These are phyloP conservation scores for Helogale parvula DNA, from an alignment of 2,113 vertebrate species.

Conservation along the genomic window DNA sequence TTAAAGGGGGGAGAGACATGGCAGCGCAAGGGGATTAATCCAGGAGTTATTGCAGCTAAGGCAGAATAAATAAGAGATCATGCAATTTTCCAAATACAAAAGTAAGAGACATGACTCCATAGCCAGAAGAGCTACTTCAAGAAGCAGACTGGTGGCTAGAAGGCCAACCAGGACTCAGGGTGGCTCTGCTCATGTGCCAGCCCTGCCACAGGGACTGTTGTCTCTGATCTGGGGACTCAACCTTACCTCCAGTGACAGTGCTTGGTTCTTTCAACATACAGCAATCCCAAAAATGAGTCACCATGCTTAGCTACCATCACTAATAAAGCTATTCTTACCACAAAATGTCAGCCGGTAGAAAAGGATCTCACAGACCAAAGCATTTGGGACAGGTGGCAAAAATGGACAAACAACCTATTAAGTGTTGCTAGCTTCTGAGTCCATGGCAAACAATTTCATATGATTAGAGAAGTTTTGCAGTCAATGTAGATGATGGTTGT, in stretches of 20 bases:
- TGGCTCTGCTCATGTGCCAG: fast-evolving
- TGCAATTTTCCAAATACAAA: background rate
- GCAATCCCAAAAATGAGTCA: background rate
- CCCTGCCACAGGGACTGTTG: background rate
- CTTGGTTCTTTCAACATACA: background rate
- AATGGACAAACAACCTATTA: background rate
- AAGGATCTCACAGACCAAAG: background rate
- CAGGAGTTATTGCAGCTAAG: background rate
- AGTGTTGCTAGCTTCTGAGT: background rate
- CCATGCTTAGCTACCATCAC: background rate
- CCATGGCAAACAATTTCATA: background rate
- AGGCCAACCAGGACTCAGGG: background rate
- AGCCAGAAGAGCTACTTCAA: background rate
- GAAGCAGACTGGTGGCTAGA: background rate
- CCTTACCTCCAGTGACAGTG: background rate
- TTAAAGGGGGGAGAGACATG: background rate
- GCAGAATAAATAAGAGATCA: background rate
- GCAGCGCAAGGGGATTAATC: background rate
- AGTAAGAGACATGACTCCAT: background rate
- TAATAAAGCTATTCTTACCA: background rate
- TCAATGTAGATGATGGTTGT: background rate
- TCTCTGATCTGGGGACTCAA: background rate
- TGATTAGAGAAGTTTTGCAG: background rate
- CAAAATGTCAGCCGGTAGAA: background rate
- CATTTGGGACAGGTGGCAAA: background rate